Conservation (phyloP, 2,888 invertebrate genomes). For the Machimus atricapillus region DNA sequence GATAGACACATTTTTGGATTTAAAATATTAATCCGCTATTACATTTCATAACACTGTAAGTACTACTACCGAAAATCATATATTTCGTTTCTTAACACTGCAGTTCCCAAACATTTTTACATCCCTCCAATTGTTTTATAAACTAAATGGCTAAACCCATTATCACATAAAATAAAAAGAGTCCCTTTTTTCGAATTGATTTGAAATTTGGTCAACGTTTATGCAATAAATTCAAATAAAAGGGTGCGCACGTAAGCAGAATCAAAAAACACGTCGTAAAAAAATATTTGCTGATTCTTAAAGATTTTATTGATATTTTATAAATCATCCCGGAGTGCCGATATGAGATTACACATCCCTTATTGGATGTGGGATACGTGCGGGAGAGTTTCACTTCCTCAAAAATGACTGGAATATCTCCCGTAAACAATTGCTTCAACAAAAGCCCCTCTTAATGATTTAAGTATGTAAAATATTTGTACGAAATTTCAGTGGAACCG, state of each 20-base stretch:
- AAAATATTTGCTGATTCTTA: constrained; percentile 11
- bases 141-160: not conserved
- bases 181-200: not conserved
- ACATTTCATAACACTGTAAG: not conserved
- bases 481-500: no score
- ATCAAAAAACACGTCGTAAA: constrained; percentile 11
- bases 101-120: not conserved
- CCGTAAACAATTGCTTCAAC: not conserved
- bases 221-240: constrained; percentile 1
- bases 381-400: not conserved
- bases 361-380: not conserved
- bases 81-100: not conserved
- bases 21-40: no score
- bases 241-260: not conserved
- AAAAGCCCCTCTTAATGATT: not conserved
- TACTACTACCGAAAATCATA: not conserved
- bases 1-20: no score
- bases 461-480: no score
- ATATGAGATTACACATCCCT: not conserved
- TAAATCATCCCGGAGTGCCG: not conserved
- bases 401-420: not conserved
- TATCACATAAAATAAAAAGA: not conserved
- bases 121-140: not conserved
- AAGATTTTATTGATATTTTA: constrained; percentile 5
- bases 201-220: not conserved